Base-by-base conservation (phyloP, 2,113 vertebrate species). In the Rhynchomys soricoides region DNA sequence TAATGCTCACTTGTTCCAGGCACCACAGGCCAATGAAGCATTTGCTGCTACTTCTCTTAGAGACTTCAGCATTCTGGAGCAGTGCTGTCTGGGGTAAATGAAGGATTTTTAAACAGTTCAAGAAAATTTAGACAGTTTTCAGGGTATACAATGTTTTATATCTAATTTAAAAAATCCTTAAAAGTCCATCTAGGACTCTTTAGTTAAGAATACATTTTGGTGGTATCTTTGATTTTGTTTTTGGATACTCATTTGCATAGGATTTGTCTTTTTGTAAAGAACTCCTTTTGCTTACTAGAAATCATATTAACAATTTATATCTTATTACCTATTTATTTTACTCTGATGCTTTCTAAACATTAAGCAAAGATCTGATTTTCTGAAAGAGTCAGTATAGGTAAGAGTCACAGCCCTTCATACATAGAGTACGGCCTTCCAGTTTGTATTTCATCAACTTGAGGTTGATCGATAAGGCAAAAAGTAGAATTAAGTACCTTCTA, bases 181-280 rank as follows among this genome's bases (percentile, higher is more conserved):
- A 55, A 34, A 70, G 3, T 92, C 73, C 17, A 22, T 89, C 37
- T 97, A 31, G 73, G 79, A 95, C 64, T 68, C 85, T 86, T 10
- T 81, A 57, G 1, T 92, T 77, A 82, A n/a, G 52, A 91, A 7
- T 86, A 48, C n/a, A 22, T 86, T 92, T 93, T 90, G 37, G 55
- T 17, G 21, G 17, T 73, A 13, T 91, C 48, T 91, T 86, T 66
- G 52, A 83, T 93, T 95, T 89, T 73, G 5, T 82, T 91, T 50
- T 85, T 96, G 4, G 73, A 15, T 91, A 71, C 8, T 74, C 70
- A 57, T 95, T 85, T 92, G 29, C 91, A 91, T 79, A 88, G 37
- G 57, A 48, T 86, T 91, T 95, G 10, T 94, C 55, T n/a, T 90
- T 95, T 96, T 90, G n/a, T 87, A 92, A 75, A 94, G 81, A 96